Percentiles rank a stretch among this genome's conserved stretches.
These are phyloP conservation scores for Ormyrus labotus DNA, from an alignment of 2,888 invertebrate species.

Conservation along the genomic window DNA sequence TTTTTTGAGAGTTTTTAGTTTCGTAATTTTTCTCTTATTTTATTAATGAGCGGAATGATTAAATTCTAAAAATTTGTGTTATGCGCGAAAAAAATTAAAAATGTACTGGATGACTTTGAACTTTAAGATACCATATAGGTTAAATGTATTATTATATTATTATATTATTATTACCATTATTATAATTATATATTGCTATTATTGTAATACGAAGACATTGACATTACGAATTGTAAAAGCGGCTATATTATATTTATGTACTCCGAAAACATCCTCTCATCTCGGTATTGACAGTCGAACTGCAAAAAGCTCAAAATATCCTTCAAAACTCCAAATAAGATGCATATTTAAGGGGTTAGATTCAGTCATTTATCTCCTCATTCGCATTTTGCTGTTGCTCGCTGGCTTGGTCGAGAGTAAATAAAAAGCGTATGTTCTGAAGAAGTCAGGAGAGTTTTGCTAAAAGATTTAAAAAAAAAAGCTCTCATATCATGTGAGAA, in stretches of 20 bases:
- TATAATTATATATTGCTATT: slow-evolving; percentile 65
- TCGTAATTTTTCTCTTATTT: slow-evolving; percentile 34
- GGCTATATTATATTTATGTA: slow-evolving; percentile 73
- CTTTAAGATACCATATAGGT: slow-evolving; percentile 69
- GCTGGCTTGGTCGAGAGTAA: slow-evolving; percentile 32
- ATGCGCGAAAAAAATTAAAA: slow-evolving; percentile 27
- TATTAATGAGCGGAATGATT: slow-evolving; percentile 37
- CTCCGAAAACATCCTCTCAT: slow-evolving; percentile 62
- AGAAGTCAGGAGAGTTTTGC: slow-evolving; percentile 36
- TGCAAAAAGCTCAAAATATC: slow-evolving; percentile 20
- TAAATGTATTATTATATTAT: slow-evolving; percentile 71
- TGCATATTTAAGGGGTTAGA: slow-evolving; percentile 6
- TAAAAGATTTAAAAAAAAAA: slow-evolving; percentile 28
- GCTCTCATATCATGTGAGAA: slow-evolving; percentile 22
- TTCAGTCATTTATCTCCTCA: slow-evolving; percentile 24
- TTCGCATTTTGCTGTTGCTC: slow-evolving; percentile 44
- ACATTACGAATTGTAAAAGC: slow-evolving; percentile 72
- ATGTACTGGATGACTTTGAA: slow-evolving; percentile 59
- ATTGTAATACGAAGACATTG: slow-evolving; percentile 71
- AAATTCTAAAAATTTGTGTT: slow-evolving; percentile 28
- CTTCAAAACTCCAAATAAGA: slow-evolving; percentile 33
- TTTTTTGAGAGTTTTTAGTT: slow-evolving; percentile 23
- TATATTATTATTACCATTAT: slow-evolving; percentile 51
- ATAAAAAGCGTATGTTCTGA: slow-evolving; percentile 22
- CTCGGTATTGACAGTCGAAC: slow-evolving; percentile 31